Percentiles rank a stretch among this genome's conserved stretches.
Conservation (phyloP, 2,797 vertebrate genomes). For the Gobionotothen gibberifrons region DNA sequence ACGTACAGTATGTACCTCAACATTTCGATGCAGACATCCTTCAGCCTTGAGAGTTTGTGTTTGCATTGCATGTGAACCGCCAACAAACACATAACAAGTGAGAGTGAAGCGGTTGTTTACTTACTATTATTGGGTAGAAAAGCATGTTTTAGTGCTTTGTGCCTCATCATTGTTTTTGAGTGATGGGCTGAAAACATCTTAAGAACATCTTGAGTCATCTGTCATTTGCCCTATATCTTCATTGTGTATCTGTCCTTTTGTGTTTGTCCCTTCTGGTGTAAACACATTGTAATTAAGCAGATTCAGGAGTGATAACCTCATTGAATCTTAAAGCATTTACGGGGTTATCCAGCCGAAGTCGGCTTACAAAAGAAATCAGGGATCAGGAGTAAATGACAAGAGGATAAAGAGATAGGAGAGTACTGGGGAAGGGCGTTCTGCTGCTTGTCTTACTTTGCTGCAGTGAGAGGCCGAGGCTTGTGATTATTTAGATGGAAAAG, state of each 20-base stretch:
- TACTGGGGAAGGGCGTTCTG: slow-evolving; percentile 26
- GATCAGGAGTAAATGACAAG: slow-evolving; percentile 76
- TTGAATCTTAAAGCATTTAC: slow-evolving; percentile 61
- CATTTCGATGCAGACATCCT: slow-evolving; percentile 40
- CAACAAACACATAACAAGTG: slow-evolving; percentile 17
- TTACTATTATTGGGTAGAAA: slow-evolving; percentile 30
- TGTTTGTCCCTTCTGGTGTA: slow-evolving; percentile 39
- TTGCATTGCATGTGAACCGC: slow-evolving; percentile 35
- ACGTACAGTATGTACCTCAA: slow-evolving; percentile 22
- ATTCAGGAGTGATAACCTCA: slow-evolving; percentile 66
- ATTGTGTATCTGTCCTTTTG: slow-evolving; percentile 51
- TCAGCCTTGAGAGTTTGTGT: slow-evolving; percentile 47
- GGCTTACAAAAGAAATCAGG: slow-evolving; percentile 75
- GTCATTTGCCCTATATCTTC: slow-evolving; percentile 43
- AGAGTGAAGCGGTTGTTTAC: slow-evolving; percentile 23
- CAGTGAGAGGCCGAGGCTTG: slow-evolving; percentile 17
- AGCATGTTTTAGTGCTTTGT: slow-evolving; percentile 17
- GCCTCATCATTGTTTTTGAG: slow-evolving; percentile 36
- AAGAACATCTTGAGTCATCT: slow-evolving; percentile 27
- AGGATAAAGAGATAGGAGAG: slow-evolving; percentile 68
- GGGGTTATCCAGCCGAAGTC: slow-evolving; percentile 70
- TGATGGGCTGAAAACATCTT: slow-evolving; percentile 30
- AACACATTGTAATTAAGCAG: slow-evolving; percentile 73
- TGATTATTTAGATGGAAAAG: slow-evolving; percentile 49
- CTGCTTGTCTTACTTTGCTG: slow-evolving; percentile 42